Conservation (phyloP, 2,797 vertebrate species). For the Sebastes steindachneri region DNA sequence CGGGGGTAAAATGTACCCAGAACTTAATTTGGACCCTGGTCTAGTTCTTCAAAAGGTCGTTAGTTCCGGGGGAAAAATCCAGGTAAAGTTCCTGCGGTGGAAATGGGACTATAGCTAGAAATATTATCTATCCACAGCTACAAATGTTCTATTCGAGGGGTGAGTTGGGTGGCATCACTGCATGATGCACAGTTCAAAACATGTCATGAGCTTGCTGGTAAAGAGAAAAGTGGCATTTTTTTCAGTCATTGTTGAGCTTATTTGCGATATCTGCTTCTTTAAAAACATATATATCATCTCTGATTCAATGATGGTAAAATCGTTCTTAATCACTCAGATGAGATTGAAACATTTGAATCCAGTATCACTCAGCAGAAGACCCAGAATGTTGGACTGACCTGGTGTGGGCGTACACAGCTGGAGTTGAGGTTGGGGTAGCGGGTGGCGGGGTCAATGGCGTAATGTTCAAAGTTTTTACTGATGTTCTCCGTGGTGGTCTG, state of each 20-base stretch:
- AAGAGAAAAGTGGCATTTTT: neutral
- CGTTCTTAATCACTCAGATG: neutral
- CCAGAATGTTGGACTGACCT: constrained; percentile 80
- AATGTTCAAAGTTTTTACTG: constrained; percentile 96
- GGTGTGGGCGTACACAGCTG: constrained; percentile 90
- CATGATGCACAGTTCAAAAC: neutral
- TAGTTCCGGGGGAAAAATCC: too few species aligned
- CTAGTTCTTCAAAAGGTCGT: too few species aligned
- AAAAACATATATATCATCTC: neutral
- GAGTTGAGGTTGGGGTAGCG: constrained; percentile 98
- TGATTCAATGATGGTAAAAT: neutral
- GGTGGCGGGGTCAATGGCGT: constrained; percentile 91
- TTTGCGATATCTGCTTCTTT: neutral
- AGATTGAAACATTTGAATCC: neutral
- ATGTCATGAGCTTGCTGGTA: neutral
- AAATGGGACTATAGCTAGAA: too few species aligned
- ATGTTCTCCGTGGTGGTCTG: constrained; percentile 98
- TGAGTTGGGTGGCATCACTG: too few species aligned
- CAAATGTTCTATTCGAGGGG: too few species aligned
- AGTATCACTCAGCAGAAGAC: neutral
- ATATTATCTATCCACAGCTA: too few species aligned
- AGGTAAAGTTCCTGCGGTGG: too few species aligned
- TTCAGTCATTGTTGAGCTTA: neutral
- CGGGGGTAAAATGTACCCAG: too few species aligned
- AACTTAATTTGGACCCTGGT: too few species aligned